phyloP scores from a whole-genome alignment of 2,113 vertebrate genomes.

The Ardeotis arabs region DNA sequence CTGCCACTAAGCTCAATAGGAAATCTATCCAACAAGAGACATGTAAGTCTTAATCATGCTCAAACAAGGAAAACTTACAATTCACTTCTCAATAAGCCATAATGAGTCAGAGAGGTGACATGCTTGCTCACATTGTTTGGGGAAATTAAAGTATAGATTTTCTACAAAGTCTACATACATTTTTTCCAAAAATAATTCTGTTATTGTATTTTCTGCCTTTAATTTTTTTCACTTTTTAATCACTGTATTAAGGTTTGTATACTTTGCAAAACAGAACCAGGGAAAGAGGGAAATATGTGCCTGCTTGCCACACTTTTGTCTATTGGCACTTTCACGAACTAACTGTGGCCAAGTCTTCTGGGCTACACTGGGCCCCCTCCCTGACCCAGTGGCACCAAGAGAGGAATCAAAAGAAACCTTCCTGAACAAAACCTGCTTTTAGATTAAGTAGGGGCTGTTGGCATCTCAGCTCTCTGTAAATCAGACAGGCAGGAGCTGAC shows the following conservation, averaged over 20 bases:
- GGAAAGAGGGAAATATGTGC: not conserved
- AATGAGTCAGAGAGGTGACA: not conserved
- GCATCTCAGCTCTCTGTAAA: not conserved
- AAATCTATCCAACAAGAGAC: slow-evolving; percentile 70
- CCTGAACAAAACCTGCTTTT: not conserved
- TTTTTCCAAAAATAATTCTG: not conserved
- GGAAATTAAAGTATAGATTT: not conserved
- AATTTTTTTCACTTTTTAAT: not conserved
- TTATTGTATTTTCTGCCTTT: not conserved
- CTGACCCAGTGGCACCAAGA: not conserved
- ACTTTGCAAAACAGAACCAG: not conserved
- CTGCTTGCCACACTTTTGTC: not conserved
- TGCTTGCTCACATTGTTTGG: not conserved
- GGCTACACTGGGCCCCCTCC: not conserved
- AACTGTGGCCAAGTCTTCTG: not conserved
- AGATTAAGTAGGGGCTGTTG: not conserved
- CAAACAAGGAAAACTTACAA: slow-evolving; percentile 18
- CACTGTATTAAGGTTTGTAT: not conserved
- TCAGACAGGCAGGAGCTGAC: not conserved
- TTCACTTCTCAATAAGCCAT: slow-evolving; percentile 6
- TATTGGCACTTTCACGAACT: not conserved
- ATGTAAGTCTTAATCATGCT: slow-evolving; percentile 39
- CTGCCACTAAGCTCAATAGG: slow-evolving; percentile 58
- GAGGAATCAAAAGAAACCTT: not conserved
- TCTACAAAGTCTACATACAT: not conserved